These are phyloP conservation scores for Cyphomyrmex costatus DNA, from an alignment of 1,140 invertebrate genomes.

Conservation along the genomic window DNA sequence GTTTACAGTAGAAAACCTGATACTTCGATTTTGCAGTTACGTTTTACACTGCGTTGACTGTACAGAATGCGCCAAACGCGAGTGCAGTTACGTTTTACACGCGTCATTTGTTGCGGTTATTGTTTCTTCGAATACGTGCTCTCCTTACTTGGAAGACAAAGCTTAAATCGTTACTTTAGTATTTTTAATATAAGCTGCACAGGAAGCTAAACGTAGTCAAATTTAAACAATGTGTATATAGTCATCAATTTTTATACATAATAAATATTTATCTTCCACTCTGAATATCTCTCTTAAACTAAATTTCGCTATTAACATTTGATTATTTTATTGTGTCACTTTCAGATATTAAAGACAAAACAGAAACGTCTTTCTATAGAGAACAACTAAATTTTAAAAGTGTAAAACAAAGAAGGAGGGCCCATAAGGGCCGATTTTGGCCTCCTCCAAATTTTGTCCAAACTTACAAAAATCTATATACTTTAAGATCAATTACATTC, in stretches of 20 bases:
- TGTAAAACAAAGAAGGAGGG: too few relatives aligned
- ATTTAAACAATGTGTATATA: slow-evolving; percentile 1
- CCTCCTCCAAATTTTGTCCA: too few relatives aligned
- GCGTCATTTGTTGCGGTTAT: slow-evolving; percentile 22
- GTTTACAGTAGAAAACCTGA: background rate
- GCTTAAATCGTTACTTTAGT: background rate
- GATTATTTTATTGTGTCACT: background rate
- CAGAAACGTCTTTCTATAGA: background rate
- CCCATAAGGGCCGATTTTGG: too few relatives aligned
- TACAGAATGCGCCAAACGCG: slow-evolving; percentile 6
- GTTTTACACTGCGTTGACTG: background rate
- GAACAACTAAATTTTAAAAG: background rate
- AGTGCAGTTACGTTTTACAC: slow-evolving; percentile 32
- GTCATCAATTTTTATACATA: background rate
- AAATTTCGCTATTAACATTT: background rate
- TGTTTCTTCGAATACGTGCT: slow-evolving; percentile 29
- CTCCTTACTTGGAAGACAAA: background rate
- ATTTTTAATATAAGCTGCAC: background rate
- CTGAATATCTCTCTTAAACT: background rate
- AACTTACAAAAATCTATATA: too few relatives aligned
- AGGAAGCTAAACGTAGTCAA: background rate
- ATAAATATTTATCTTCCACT: background rate
- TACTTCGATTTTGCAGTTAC: slow-evolving; percentile 29
- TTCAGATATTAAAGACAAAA: background rate
- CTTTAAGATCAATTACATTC: too few relatives aligned